A percentile compares a stretch with the other conserved stretches of the same genome.
Conservation (phyloP, 2,888 invertebrate species). For the Calameuta idolon region DNA sequence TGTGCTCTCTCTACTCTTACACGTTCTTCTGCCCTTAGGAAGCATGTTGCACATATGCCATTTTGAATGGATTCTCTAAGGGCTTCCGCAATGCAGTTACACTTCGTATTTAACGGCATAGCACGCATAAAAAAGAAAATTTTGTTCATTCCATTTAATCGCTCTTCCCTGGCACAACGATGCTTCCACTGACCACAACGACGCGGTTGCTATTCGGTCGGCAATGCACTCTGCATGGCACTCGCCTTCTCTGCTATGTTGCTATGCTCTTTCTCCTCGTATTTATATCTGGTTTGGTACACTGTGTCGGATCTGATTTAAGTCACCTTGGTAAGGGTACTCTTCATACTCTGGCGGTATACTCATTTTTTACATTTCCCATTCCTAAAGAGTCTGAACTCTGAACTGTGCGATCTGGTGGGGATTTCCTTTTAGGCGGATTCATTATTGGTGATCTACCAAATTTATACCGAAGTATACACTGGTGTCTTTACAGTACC, state of each 20-base stretch:
- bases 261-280: neutral
- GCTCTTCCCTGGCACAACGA: neutral
- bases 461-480: neutral
- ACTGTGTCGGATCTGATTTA: neutral
- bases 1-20: neutral
- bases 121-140: constrained; percentile 27
- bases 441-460: neutral
- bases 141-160: constrained; percentile 29
- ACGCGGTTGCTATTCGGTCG: constrained; percentile 41
- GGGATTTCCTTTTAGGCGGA: neutral
- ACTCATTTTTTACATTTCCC: neutral
- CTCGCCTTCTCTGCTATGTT: constrained; percentile 25
- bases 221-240: constrained; percentile 28
- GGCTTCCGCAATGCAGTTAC: constrained; percentile 41
- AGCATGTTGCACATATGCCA: neutral
- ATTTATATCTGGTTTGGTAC: neutral
- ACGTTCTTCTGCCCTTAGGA: neutral
- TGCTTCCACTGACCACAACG: constrained; percentile 28
- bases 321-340: neutral
- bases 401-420: neutral
- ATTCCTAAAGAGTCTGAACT: neutral
- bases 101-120: constrained; percentile 30
- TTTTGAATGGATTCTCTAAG: neutral
- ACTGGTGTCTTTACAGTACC: neutral
- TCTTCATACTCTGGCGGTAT: neutral